Base-by-base conservation (phyloP, 2,888 invertebrate genomes). In the Drosophila paranaensis region DNA sequence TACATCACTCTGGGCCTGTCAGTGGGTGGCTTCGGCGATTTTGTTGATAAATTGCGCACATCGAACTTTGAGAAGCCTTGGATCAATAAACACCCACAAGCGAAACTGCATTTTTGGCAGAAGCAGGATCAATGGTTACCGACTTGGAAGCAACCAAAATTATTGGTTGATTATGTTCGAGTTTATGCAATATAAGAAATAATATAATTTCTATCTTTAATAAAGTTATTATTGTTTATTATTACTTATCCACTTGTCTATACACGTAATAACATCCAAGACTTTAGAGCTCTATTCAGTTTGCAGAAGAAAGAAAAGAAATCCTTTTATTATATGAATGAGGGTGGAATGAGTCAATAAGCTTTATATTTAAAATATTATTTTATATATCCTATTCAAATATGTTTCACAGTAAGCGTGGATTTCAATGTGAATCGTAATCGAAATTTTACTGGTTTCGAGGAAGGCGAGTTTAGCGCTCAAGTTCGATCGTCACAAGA, bases 1-100 rank as follows among this genome's bases (percentile, higher is more conserved):
- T 96, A 95, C 92, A 91, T 97, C 30, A 94, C 95, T 0, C 84
- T 97, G 57, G 97, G 97, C 1, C 93, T 97, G 0, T 96, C 96
- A 46, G 96, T 96, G 39, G 97, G 97, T 0, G 97, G 97, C 0
- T 92, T 95, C 5, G 94, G 95, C 48, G 95, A 95, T 85, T 97
- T 97, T 90, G 94, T 95, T 0, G 96, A 97, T 25, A 50, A 64
- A 13, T 62, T 82, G 54, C 40, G 72, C 1, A 79, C 69, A 5
- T 58, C 69, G 1, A 51, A n/a, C 14, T 67, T 68, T 25, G 48
- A 67, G 16, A 97, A 97, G 90, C 97, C 97, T 0, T 97, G 97
- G 97, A 92, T 71, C 33, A 97, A 97, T 90, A 91, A 91, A 4
- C 94, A 94, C 37, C 94, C 95, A 0, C 95, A 95, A 88, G 95